Conservation (phyloP, 2,888 invertebrate species). For the Smittia aterrima region DNA sequence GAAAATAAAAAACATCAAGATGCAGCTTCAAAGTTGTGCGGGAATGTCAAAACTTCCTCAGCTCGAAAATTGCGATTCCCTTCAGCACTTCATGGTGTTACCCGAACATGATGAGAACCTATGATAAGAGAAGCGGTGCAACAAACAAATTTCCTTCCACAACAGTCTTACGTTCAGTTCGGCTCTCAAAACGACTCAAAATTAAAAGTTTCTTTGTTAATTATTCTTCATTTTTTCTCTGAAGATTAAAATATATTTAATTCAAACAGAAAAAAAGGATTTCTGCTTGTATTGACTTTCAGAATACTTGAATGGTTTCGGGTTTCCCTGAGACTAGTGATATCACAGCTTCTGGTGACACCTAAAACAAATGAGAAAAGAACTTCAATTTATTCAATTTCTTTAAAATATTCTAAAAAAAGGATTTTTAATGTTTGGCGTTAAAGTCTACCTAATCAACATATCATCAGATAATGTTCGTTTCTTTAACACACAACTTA, state of each 20-base stretch:
- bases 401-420: not conserved
- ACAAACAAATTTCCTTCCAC: not conserved
- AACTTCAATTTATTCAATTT: not conserved
- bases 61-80: not conserved
- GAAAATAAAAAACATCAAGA: constrained; percentile 63
- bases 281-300: not conserved
- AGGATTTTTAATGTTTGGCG: not conserved
- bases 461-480: not conserved
- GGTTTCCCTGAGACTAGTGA: constrained; percentile 5
- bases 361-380: constrained; percentile 3
- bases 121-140: not conserved
- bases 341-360: not conserved
- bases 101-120: constrained; percentile 30
- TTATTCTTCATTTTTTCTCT: not conserved
- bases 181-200: not conserved
- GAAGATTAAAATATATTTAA: constrained; percentile 7
- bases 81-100: constrained; percentile 22
- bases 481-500: constrained; percentile 31
- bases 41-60: constrained; percentile 20
- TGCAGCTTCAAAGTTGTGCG: constrained; percentile 52
- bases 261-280: not conserved
- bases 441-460: constrained; percentile 35
- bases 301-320: not conserved
- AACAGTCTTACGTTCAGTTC: no score
- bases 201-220: not conserved